Evolutionary conservation across 2,113 vertebrate genomes (phyloP).

Genomic region (Meriones unguiculatus): DNA sequence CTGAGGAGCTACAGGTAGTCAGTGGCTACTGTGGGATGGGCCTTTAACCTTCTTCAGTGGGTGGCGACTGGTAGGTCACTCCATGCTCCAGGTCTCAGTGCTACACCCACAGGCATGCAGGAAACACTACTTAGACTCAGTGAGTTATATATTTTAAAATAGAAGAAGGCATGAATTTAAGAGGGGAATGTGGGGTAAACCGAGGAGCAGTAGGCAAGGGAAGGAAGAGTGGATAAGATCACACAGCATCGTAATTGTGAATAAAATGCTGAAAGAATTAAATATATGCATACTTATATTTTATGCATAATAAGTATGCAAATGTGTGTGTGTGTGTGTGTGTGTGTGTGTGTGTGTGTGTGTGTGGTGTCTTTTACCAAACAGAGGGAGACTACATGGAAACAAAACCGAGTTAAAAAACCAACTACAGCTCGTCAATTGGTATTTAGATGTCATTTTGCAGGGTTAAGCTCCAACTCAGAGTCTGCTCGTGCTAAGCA

Average conservation of each 20-base stretch:
- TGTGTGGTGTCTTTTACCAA: background rate
- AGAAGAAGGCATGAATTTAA: background rate
- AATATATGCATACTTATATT: no score
- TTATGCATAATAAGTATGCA: background rate
- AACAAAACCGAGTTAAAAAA: slow-evolving; percentile 20
- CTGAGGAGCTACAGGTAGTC: no score
- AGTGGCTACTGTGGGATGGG: background rate
- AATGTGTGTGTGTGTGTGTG: background rate
- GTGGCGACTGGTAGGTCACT: background rate
- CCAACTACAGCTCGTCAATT: background rate
- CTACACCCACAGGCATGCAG: no score
- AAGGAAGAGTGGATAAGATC: no score
- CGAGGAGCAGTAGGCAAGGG: background rate
- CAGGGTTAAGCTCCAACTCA: background rate
- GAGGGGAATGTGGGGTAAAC: background rate
- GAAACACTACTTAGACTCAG: background rate
- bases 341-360: background rate
- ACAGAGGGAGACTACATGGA: background rate
- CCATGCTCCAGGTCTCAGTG: background rate
- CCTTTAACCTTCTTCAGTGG: no score
- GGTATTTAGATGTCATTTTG: background rate
- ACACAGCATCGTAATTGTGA: background rate
- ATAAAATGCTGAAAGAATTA: background rate
- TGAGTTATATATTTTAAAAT: background rate
- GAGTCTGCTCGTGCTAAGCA: no score